These are phyloP conservation scores for Falco punctatus DNA, from an alignment of 2,113 vertebrate species.

Conservation along the genomic window DNA sequence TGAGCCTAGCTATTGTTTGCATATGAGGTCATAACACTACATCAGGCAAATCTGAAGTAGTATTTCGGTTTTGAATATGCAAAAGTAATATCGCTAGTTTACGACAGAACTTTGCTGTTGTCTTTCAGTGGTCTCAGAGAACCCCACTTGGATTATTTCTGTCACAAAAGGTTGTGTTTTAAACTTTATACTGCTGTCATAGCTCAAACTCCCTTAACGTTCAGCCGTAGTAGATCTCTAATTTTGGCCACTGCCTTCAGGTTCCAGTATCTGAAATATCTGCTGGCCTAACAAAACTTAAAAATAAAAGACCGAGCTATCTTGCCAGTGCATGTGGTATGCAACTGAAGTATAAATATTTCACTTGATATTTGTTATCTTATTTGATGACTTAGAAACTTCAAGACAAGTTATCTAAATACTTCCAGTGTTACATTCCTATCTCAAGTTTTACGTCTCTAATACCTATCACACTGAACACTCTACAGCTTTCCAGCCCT, in stretches of 20 bases:
- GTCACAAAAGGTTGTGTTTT: background rate
- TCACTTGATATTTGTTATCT: constrained; percentile 14
- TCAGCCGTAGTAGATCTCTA: background rate
- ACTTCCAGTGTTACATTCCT: background rate
- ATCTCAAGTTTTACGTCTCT: background rate
- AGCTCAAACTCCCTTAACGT: background rate
- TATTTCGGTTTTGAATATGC: background rate
- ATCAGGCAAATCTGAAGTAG: background rate
- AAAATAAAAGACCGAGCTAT: background rate
- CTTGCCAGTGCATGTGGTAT: background rate
- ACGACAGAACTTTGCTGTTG: background rate
- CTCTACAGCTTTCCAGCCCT: background rate
- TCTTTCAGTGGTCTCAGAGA: background rate
- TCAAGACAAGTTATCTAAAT: constrained; percentile 23
- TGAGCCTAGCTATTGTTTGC: background rate
- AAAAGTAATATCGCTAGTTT: background rate
- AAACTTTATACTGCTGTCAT: background rate
- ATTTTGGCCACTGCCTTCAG: background rate
- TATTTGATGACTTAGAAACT: constrained; percentile 39
- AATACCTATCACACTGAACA: background rate
- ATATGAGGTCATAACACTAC: background rate
- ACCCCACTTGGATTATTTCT: background rate
- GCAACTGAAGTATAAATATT: constrained; percentile 20
- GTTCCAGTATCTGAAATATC: background rate
- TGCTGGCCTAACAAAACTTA: background rate